A percentile compares a stretch with the other conserved stretches of the same genome.
Evolutionary conservation across 2,888 invertebrate species (phyloP).

Genomic region (Holacanthella duospinosa): DNA sequence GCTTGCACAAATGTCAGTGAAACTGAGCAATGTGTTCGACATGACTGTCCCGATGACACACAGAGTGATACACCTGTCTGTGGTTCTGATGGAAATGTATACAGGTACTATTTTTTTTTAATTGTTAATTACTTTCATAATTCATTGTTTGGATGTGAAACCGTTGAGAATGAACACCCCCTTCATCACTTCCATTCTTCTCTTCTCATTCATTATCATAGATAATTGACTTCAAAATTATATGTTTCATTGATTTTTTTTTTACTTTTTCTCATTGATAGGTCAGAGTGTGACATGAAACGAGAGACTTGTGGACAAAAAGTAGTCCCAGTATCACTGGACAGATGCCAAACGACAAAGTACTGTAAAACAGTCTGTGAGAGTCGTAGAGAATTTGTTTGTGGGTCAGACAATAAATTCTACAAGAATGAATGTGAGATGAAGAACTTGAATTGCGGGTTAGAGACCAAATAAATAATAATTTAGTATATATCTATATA

Average conservation of each 20-base stretch:
- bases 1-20: conserved; percentile 66
- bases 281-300: conserved; percentile 72
- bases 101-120: conserved; percentile 48
- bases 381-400: conserved; percentile 60
- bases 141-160: no score
- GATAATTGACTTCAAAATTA: background rate
- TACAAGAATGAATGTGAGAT: conserved; percentile 83
- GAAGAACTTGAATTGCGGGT: conserved; percentile 84
- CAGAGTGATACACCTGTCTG: conserved; percentile 62
- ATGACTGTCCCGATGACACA: conserved; percentile 49
- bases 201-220: background rate
- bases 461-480: no score
- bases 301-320: conserved; percentile 73
- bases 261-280: conserved; percentile 41
- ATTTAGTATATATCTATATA: no score
- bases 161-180: no score
- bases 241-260: background rate
- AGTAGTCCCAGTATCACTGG: conserved; percentile 68
- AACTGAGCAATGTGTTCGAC: conserved; percentile 52
- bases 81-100: conserved; percentile 80
- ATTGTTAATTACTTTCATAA: no score
- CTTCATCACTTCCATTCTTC: background rate
- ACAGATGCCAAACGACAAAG: conserved; percentile 76
- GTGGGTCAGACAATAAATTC: conserved; percentile 80
- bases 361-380: conserved; percentile 63